These are phyloP conservation scores for Cetonia aurata DNA, from an alignment of 2,888 invertebrate species.

Conservation along the genomic window DNA sequence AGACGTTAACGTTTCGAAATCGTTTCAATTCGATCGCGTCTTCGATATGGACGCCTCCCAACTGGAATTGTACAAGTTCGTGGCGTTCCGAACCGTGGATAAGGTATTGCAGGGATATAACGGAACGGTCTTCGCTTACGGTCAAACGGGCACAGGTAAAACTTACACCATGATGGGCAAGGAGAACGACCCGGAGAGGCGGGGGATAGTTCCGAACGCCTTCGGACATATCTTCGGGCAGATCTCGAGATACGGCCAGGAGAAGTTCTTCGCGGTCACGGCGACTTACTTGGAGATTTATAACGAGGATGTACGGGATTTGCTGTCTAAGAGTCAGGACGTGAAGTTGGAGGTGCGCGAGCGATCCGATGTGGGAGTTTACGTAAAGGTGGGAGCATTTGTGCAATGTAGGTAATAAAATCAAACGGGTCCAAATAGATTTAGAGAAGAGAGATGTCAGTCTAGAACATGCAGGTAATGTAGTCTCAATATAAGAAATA, in stretches of 20 bases:
- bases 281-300: conserved; percentile 98
- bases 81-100: conserved; percentile 94
- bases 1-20: conserved; percentile 79
- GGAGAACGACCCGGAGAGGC: conserved; percentile 83
- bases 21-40: conserved; percentile 92
- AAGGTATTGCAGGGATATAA: conserved; percentile 95
- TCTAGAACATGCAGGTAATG: background rate
- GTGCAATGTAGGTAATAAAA: background rate
- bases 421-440: background rate
- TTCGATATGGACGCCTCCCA: conserved; percentile 87
- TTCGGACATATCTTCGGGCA: conserved; percentile 98
- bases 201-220: conserved; percentile 96
- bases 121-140: conserved; percentile 89
- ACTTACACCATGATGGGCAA: conserved; percentile 98
- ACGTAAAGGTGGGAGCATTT: conserved; percentile 75
- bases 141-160: conserved; percentile 95
- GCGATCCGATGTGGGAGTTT: conserved; percentile 93
- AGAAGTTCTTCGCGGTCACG: conserved; percentile 89
- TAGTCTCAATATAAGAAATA: background rate
- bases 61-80: conserved; percentile 92
- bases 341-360: conserved; percentile 90
- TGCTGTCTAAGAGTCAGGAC: conserved; percentile 76
- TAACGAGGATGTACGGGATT: conserved; percentile 96
- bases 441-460: background rate
- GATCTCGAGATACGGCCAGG: conserved; percentile 86